Percentiles rank a stretch among this genome's conserved stretches.
These are phyloP conservation scores for Paraplagusia blochii DNA, from an alignment of 2,113 vertebrate species.

Conservation along the genomic window DNA sequence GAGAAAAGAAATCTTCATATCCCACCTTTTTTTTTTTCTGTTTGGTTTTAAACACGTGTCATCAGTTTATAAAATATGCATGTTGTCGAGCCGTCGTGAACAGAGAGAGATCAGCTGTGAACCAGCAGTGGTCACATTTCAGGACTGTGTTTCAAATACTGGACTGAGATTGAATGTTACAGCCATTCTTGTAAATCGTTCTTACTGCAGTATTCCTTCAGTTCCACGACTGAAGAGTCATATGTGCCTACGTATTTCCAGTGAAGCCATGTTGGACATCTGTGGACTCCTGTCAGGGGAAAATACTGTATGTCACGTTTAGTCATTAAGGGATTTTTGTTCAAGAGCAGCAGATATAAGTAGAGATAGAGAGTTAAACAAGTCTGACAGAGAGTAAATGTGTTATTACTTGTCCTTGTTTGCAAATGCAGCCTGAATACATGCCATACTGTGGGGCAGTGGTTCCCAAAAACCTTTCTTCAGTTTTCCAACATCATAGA, in stretches of 20 bases:
- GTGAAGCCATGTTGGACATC: conserved; percentile 1
- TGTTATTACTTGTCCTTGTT: too few species aligned
- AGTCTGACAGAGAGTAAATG: too few species aligned
- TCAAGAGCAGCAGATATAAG: too few species aligned
- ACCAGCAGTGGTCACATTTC: conserved; percentile 33
- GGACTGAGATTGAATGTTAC: conserved; percentile 40
- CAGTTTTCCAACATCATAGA: too few species aligned
- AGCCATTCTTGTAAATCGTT: conserved; percentile 55
- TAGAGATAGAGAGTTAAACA: too few species aligned
- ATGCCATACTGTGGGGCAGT: too few species aligned
- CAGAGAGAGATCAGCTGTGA: conserved; percentile 19
- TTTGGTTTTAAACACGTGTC: not conserved
- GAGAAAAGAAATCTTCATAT: not conserved
- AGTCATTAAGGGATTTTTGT: too few species aligned
- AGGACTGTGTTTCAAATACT: conserved; percentile 32
- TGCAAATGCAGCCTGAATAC: too few species aligned
- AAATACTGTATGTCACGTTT: too few species aligned
- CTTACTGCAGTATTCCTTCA: conserved; percentile 19
- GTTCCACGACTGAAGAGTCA: conserved; percentile 22
- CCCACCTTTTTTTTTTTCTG: not conserved
- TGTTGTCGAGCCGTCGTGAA: conserved; percentile 19
- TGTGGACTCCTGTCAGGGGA: not conserved
- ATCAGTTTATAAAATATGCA: conserved; percentile 32
- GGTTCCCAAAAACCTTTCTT: too few species aligned
- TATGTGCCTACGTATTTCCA: conserved; percentile 39